These are phyloP conservation scores for Brachionus sp. DNA, from an alignment of 1,140 invertebrate genomes.

Conservation along the genomic window DNA sequence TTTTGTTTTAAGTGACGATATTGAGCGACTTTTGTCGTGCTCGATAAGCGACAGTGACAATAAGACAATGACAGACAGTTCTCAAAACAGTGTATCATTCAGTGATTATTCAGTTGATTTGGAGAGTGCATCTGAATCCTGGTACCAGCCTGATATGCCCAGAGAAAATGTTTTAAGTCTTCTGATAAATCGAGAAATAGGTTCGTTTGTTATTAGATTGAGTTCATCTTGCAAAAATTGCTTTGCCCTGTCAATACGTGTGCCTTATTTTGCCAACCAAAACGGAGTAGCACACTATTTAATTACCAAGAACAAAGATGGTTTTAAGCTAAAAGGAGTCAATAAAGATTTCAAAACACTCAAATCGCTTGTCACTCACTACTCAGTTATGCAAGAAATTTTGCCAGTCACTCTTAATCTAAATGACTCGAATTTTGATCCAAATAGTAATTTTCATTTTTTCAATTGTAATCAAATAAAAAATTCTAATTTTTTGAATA, in stretches of 20 bases:
- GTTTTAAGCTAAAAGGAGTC: conserved; percentile 32
- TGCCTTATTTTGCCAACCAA: conserved; percentile 44
- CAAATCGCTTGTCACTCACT: conserved; percentile 32
- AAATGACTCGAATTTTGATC: neutral
- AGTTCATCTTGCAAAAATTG: conserved; percentile 15
- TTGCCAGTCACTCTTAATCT: conserved; percentile 23
- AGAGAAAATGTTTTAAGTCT: conserved; percentile 11
- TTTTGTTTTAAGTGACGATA: neutral
- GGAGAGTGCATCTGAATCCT: neutral
- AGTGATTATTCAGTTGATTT: neutral
- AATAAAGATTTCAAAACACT: conserved; percentile 34
- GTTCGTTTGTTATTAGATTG: conserved; percentile 30
- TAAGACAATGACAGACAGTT: conserved; percentile 13
- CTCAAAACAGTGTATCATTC: neutral
- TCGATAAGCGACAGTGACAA: neutral
- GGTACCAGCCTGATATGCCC: conserved; percentile 17
- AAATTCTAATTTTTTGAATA: neutral
- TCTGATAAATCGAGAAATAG: conserved; percentile 11
- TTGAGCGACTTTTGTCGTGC: neutral
- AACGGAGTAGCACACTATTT: conserved; percentile 29
- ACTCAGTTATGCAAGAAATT: conserved; percentile 42
- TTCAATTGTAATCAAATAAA: neutral
- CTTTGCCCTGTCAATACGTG: conserved; percentile 31
- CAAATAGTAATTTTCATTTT: neutral
- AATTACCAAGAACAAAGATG: neutral